Evolutionary conservation across 1,140 invertebrate genomes (phyloP), one percentile per base, ranked within the genome.

Genomic region (Sarcophaga peregrina): DNA sequence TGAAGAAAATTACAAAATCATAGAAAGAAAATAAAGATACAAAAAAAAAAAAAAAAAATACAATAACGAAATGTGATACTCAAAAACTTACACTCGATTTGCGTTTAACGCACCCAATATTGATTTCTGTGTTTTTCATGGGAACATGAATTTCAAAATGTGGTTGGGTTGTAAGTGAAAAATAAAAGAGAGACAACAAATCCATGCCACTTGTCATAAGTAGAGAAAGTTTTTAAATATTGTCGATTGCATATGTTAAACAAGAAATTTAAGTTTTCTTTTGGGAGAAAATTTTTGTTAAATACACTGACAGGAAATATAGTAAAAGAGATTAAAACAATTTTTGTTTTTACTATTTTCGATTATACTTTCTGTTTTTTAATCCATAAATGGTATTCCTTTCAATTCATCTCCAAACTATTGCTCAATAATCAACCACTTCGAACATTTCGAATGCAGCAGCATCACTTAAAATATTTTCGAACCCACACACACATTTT

Each of bases 181-280:
- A 2, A 37, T 37, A 37, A 37, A 4, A 37, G 25, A 37, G 4
- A 37, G n/a, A n/a, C n/a, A 37, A 37, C 1, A 37, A 37, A 37
- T 37, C 25, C 25, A 37, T 37, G 25, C 25, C 25, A 37, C 25
- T 50, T 78, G 75, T 78, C 75, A 52, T 78, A 78, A 78, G 75
- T 50, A 25, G 75, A 78, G 75, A 78, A 78, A 78, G 75, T 17
- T 37, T 46, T 20, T 78, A 78, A 58, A 50, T 78, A 11, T 72
- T 72, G 62, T 11, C 62, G 62, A 68, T 68, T n/a, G 17, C 20
- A 20, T 20, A 68, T 58, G 54, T 25, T 68, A 8, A 68, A 68
- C 62, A 68, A 8, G 6, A 8, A 25, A 68, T 68, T 8, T 20
- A 9, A 25, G 17, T 68, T 68, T 68, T 68, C 10, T 13, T 58